Evolutionary conservation across 2,888 invertebrate genomes (phyloP), one percentile per base, ranked within the genome.

Genomic region (Erpobdella octoculata): DNA sequence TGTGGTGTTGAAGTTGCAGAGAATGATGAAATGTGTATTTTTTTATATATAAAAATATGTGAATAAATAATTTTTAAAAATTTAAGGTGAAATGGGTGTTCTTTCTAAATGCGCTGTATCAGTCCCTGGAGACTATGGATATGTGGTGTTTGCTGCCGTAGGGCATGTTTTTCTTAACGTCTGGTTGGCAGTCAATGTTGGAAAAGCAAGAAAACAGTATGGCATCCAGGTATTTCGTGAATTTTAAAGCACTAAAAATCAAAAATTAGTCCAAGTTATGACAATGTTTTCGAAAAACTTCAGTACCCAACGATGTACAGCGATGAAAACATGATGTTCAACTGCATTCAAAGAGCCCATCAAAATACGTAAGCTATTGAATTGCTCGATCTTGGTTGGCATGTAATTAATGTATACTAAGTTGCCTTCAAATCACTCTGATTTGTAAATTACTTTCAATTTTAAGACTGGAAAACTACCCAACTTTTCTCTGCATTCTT

Each of bases 241-340:
- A 9, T 21, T 33, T 53, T 35, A 28, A n/a, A 35, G 18, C 18
- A 33, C 12, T 62, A 28, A 5, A 8, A n/a, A 31, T 48, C 35
- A 33, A 25, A 38, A 28, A 61, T 35, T 58, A 9, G n/a, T n/a
- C n/a, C n/a, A n/a, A n/a, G n/a, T 28, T 21, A 37, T 6, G 21
- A 62, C 15, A 33, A 25, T 18, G 38, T 37, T 21, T 28, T n/a
- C 61, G 0, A 48, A 33, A 9, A 66, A 15, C 28, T 33, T 1
- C 75, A 83, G 81, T 85, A 85, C 75, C 85, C 85, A 33, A 79
- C 75, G 4, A 82, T 85, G 83, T 85, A 85, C 77, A 81, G 81
- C 33, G 38, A 48, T 6, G 74, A 75, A 0, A 71, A 68, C 71
- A 78, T 81, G 28, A 77, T 79, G 21, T 85, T 85, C 78, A 85